A percentile compares a stretch with the other conserved stretches of the same genome.
These are phyloP conservation scores for Temnothorax longispinosus DNA, from an alignment of 1,140 invertebrate species.

Conservation along the genomic window DNA sequence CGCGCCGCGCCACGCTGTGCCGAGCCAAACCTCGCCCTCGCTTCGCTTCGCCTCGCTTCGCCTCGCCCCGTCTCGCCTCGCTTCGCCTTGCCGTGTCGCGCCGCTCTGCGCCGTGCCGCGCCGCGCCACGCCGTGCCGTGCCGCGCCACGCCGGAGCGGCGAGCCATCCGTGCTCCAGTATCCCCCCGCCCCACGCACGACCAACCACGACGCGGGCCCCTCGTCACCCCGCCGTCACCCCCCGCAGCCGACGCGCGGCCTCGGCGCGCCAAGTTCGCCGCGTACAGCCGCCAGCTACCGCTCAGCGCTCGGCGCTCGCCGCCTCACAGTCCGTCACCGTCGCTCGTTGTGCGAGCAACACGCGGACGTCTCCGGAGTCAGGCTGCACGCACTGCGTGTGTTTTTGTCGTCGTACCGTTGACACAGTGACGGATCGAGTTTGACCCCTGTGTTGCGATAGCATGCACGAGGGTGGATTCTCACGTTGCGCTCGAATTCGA, in stretches of 20 bases:
- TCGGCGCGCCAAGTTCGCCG: conserved; percentile 72
- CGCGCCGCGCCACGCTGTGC: conserved; percentile 24
- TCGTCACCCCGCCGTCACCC: conserved; percentile 41
- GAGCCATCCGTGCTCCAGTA: conserved; percentile 57
- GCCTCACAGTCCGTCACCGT: conserved; percentile 82
- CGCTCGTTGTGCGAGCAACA: conserved; percentile 77
- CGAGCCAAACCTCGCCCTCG: conserved; percentile 57
- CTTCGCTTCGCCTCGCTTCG: conserved; percentile 4
- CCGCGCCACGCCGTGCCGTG: conserved; percentile 58
- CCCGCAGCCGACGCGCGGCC: conserved; percentile 41
- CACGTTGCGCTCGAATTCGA: background rate
- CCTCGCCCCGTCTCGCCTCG: background rate
- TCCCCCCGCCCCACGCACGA: conserved; percentile 73
- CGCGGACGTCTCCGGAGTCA: conserved; percentile 58
- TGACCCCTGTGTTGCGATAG: background rate
- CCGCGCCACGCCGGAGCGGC: conserved; percentile 67
- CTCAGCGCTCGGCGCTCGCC: conserved; percentile 78
- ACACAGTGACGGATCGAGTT: conserved; percentile 42
- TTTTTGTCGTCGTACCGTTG: conserved; percentile 6
- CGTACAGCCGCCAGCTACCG: conserved; percentile 79
- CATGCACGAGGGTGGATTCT: background rate
- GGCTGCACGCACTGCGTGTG: conserved; percentile 24
- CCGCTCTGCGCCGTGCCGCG: conserved; percentile 69
- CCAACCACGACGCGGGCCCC: conserved; percentile 75
- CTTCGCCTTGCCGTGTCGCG: conserved; percentile 65